Evolutionary conservation across 2,797 vertebrate species (phyloP), one percentile per base, ranked within the genome.

Genomic region (Pseudomugil gertrudae): DNA sequence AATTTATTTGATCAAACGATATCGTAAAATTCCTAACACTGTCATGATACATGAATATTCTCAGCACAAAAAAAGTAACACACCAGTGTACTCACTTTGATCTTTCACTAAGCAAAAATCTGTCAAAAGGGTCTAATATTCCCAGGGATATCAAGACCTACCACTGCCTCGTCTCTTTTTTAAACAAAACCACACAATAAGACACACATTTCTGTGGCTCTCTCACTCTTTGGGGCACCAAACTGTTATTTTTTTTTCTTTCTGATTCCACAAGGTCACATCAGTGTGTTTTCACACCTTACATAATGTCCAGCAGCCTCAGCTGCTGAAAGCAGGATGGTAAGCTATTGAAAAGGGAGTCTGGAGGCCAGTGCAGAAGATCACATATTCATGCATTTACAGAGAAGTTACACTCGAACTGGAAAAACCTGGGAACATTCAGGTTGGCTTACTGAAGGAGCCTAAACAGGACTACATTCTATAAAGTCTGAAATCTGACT

Each of bases 111-210:
- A 57, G 32, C 13, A 21, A 24, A 60, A 9, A 45, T 11, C 43
- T 10, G 9, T 14, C 26, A 1, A 3, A 24, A 52, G 2, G 24
- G 21, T 50, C 45, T 23, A 23, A 23, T 9, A 2, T 64, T 63
- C 59, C 59, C 26, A 57, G 67, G 33, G 35, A 38, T 50, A 51
- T 56, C 65, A 56, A 24, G 15, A 36, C 35, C 33, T 50, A 48
- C 27, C 14, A 23, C 11, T 36, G 32, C 26, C 9, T 30, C 24
- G 21, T 30, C n/a, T 36, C 35, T 52, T 53, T n/a, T 11, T 51
- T 10, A 30, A 69, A 57, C n/a, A 48, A 56, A 61, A 62, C 19
- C 59, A 53, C 33, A 27, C 21, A 45, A 48, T 30, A 23, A n/a
- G 21, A 65, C 14, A 48, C 29, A 24, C 14, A 23, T 15, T 27